These are phyloP conservation scores for Rattus norvegicus DNA, from an alignment of 2,113 vertebrate genomes.

Conservation along the genomic window DNA sequence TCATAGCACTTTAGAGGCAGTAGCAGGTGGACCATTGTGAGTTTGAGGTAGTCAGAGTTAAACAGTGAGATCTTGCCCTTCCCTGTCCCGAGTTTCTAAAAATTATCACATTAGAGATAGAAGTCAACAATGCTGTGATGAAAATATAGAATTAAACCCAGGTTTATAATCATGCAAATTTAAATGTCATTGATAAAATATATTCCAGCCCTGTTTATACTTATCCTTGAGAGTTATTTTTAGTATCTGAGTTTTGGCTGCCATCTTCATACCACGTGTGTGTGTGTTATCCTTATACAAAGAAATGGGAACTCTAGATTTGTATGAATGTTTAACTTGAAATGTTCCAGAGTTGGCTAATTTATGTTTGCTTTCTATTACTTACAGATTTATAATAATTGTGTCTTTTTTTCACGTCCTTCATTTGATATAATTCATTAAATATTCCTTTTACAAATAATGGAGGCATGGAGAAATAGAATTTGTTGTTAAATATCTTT, in stretches of 20 bases:
- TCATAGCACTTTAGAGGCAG: background rate
- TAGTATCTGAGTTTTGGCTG: conserved; percentile 70
- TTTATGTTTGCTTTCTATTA: conserved; percentile 85
- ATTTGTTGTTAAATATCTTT: conserved; percentile 29
- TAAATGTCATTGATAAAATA: conserved; percentile 74
- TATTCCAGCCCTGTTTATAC: conserved; percentile 72
- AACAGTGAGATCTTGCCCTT: too few species aligned
- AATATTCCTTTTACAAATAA: conserved; percentile 75
- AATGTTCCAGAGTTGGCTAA: conserved; percentile 81
- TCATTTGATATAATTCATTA: conserved; percentile 85
- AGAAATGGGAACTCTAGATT: conserved; percentile 78
- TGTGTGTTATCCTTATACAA: conserved; percentile 62
- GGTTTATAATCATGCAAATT: conserved; percentile 79
- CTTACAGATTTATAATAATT: conserved; percentile 85
- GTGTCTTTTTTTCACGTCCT: conserved; percentile 80
- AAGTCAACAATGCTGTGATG: background rate
- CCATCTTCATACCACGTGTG: conserved; percentile 67
- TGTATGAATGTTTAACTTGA: conserved; percentile 80
- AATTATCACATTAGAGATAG: background rate
- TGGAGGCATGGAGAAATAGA: background rate
- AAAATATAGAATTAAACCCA: conserved; percentile 76
- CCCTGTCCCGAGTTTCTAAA: background rate
- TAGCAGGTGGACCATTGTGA: background rate
- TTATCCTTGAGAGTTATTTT: conserved; percentile 73
- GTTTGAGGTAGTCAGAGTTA: background rate